Evolutionary conservation across 2,113 vertebrate species (phyloP).

Genomic region (Nothoprocta perdicaria): DNA sequence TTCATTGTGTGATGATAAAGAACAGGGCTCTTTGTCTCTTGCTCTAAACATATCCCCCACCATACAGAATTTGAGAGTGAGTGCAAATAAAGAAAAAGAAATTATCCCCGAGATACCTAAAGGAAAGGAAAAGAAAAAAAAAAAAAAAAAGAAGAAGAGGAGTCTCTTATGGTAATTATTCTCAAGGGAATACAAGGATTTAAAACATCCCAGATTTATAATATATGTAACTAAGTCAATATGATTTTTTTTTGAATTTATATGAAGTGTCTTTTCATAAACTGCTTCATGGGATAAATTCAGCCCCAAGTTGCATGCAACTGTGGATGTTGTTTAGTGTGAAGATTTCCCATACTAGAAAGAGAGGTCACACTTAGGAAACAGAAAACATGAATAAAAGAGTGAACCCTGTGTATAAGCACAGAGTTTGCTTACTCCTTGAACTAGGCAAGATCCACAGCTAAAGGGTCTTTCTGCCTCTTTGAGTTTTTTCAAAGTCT

Average conservation of each 20-base stretch:
- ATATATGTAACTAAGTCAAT: accelerated
- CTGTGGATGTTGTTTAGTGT: accelerated
- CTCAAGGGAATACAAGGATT: background rate
- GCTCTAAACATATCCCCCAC: background rate
- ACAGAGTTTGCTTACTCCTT: background rate
- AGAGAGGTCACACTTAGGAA: accelerated
- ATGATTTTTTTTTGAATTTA: accelerated
- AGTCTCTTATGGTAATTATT: background rate
- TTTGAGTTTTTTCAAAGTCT: accelerated
- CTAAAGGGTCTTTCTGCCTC: too few relatives aligned
- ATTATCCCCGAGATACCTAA: slow-evolving; percentile 37
- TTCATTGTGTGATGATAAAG: background rate
- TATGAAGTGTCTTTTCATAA: accelerated
- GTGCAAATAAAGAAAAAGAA: slow-evolving; percentile 53
- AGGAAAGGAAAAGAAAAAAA: background rate
- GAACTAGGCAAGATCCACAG: accelerated
- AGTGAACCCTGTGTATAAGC: accelerated
- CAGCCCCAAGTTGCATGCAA: accelerated
- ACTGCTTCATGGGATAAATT: accelerated
- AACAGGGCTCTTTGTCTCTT: slow-evolving; percentile 19
- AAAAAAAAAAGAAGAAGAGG: background rate
- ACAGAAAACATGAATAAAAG: accelerated
- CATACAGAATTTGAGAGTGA: background rate
- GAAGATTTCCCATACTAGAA: accelerated
- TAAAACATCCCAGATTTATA: background rate